Percentiles rank a stretch among this genome's conserved stretches.
Conservation (phyloP, 2,888 invertebrate species). For the Lithophane leautieri region DNA sequence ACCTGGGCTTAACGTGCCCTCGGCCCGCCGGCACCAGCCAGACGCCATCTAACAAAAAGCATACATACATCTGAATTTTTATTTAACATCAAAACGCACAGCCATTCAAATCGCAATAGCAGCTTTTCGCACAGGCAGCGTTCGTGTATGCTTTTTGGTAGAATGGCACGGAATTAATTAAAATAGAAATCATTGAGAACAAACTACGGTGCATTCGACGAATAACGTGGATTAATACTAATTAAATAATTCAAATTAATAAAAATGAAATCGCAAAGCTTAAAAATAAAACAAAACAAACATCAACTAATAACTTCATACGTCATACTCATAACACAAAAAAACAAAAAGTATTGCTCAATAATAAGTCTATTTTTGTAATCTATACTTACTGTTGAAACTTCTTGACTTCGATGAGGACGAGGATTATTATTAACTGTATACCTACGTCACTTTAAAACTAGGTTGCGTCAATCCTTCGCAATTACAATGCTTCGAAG, state of each 20-base stretch:
- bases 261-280: slow-evolving; percentile 47
- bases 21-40: slow-evolving; percentile 53
- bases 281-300: not conserved
- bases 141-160: slow-evolving; percentile 82
- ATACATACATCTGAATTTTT: slow-evolving; percentile 80
- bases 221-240: not conserved
- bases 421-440: too few relatives aligned
- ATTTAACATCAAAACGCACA: slow-evolving; percentile 79
- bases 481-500: not conserved
- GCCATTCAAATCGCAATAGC: slow-evolving; percentile 84
- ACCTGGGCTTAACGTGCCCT: slow-evolving; percentile 64
- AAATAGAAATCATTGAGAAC: slow-evolving; percentile 1
- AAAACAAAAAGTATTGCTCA: not conserved
- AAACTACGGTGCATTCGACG: not conserved
- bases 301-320: too few relatives aligned
- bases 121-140: slow-evolving; percentile 77
- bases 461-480: not conserved
- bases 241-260: slow-evolving; percentile 7
- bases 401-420: not conserved
- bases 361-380: not conserved
- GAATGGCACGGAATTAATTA: slow-evolving; percentile 41
- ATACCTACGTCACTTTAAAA: slow-evolving; percentile 9
- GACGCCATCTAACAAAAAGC: slow-evolving; percentile 85
- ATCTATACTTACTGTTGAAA: not conserved
- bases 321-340: too few relatives aligned